Evolutionary conservation across 2,113 vertebrate species (phyloP).

Genomic region (Crotophaga sulcirostris): DNA sequence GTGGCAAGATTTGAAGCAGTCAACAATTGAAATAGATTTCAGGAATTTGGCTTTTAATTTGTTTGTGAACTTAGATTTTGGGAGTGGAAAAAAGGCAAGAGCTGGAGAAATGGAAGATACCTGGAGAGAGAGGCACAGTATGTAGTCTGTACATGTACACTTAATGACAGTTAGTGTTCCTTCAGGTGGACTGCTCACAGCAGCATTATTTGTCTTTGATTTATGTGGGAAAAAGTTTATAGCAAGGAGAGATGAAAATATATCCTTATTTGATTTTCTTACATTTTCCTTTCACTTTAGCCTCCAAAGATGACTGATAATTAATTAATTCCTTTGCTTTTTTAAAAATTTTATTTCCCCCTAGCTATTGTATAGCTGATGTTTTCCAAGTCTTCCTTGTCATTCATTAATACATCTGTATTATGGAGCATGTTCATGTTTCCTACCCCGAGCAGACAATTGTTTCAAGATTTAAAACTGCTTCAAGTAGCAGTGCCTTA

Average conservation of each 20-base stretch:
- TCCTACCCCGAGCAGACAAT: background rate
- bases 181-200: background rate
- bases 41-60: background rate
- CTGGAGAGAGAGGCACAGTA: background rate
- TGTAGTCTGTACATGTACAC: background rate
- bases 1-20: background rate
- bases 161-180: background rate
- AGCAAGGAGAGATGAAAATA: background rate
- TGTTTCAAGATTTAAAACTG: background rate
- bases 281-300: background rate
- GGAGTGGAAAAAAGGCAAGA: rapidly evolving
- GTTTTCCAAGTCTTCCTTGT: background rate
- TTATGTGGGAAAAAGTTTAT: background rate
- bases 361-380: background rate
- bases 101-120: background rate
- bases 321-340: background rate
- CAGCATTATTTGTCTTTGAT: background rate
- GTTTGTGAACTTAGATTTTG: background rate
- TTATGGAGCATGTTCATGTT: background rate
- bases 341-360: background rate
- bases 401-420: background rate
- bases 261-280: background rate
- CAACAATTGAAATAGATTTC: background rate
- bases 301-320: background rate
- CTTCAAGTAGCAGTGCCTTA: background rate